Base-by-base conservation (phyloP, 2,797 vertebrate genomes). In the Gambelia wislizenii region DNA sequence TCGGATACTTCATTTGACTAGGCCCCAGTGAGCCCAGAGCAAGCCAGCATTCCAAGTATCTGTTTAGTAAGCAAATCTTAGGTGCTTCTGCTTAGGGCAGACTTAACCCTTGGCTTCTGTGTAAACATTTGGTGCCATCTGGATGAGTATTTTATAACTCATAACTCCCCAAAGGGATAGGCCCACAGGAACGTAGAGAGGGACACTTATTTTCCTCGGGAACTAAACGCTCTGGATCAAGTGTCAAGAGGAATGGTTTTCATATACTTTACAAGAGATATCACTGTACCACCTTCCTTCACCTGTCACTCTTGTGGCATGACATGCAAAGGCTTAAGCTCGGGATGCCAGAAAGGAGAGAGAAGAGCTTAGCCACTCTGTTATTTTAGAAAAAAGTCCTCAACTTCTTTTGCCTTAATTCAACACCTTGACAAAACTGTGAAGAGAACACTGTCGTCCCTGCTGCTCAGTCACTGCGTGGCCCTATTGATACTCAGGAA, bases 81-180 rank as follows among this genome's bases (percentile, higher is more conserved):
- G 89, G 93, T 93, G 95, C 92, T 94, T 95, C 87, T 96, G 92
- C 94, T 95, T 92, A 85, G 92, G 95, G 94, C 91, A 0, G 91
- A 93, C 95, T 97, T 97, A 97, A 96, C 94, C 91, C 96, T 95
- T 87, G 42, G 91, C 96, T 96, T 95, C 95, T 95, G 92, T 77
- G 39, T 95, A 96, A 97, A 96, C 94, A 96, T 95, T 96, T 96
- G 95, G 95, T 97, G 96, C 95, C 96, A 96, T 96, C 95, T 96
- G 96, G 94, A 89, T 94, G 92, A 94, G 83, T 95, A 96, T 95
- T 96, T 97, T 95, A 91, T 96, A 96, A 96, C 95, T 95, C 92
- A 91, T 96, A 96, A 96, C 95, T 95, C 92, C 92, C 92, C 74
- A 93, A 95, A 95, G 93, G 94, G 95, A 94, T 87, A 89, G 86